Evolutionary conservation across 37 sponge, comb jelly and placozoan species (phyloP), one percentile per base, ranked within the genome.

Genomic region (Petrosia ficiformis): DNA sequence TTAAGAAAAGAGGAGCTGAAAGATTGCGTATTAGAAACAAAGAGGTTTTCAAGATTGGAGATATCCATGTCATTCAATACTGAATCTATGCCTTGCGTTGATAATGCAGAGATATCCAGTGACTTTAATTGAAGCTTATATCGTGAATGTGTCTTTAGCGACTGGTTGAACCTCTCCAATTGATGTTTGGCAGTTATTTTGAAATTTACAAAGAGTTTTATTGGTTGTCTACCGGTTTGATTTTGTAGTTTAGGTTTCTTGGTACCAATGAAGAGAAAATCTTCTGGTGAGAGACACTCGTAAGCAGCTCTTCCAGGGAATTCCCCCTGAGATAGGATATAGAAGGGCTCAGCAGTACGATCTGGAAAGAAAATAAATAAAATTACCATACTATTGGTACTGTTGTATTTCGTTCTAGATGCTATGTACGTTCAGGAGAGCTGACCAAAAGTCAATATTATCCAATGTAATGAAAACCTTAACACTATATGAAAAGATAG

Each of bases 191-290:
- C 2, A 33, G 37, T 59, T 39, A 75, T 26, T 59, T 75, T 59
- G 63, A 57, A 58, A 32, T 57, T 30, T 39, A 75, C 29, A 34
- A 10, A 11, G 63, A 75, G 32, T 22, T 48, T 72, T 48, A 72
- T 61, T 11, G 63, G 63, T 22, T 11, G 25, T 48, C 16, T 48
- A 6, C 25, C 63, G 5, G 63, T 26, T 26, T 5, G 6, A 29
- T 29, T 8, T 22, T n/a, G 22, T 5, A 61, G 28, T 6, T 24
- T 61, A 22, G 63, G 63, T n/a, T 61, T 61, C 28, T 11, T 11
- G n/a, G 28, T n/a, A 6, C 28, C 5, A n/a, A 26, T 26, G 28
- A 61, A 61, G 5, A n/a, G 14, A 22, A 61, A 61, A 22, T 61
- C 63, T 6, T 61, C 63, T 5, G 63, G 63, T 22, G 63, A 61